Evolutionary conservation across 2,797 vertebrate genomes (phyloP), one percentile per base, ranked within the genome.

Genomic region (Mionectes olivaceus): DNA sequence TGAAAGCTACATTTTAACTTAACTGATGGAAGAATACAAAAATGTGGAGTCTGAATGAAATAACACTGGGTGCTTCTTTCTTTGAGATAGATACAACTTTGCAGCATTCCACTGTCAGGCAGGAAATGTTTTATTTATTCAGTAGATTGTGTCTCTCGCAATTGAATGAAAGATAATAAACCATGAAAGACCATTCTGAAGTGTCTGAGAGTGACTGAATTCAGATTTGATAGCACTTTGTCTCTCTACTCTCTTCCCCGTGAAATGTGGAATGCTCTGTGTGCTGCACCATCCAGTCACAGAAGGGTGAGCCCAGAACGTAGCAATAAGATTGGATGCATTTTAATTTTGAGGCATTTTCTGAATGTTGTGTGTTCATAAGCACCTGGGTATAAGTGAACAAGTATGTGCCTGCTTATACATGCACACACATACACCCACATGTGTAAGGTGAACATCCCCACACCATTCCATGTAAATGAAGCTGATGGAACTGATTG

Each of bases 131-230:
- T 75, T 53, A 57, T 81, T 65, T 68, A 27, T 32, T 81, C 5
- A 11, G 19, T 19, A 44, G 46, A 21, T 39, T 60, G 32, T 67
- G 30, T 24, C 3, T 65, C 64, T 79, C 35, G 37, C 21, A 24
- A 7, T 5, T 41, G 41, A 64, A 83, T 33, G 13, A 67, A 90
- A 85, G 32, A 82, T 88, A 82, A 91, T 30, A 82, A 92, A 80
- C 44, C 1, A 14, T 11, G 23, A 70, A 53, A 76, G 56, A 24
- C 6, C 8, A 16, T 83, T 93, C 47, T 75, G 27, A 57, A 46
- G 27, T 56, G 55, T 22, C 28, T 41, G 41, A 52, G 14, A 69
- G 32, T 44, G 74, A 55, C 46, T 57, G 78, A 87, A 90, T 76
- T 46, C 41, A 63, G 39, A 63, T 73, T 53, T 64, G 10, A 37